These are phyloP conservation scores for Alloscopus bannaensis DNA, from an alignment of 2,888 invertebrate species.

Conservation along the genomic window DNA sequence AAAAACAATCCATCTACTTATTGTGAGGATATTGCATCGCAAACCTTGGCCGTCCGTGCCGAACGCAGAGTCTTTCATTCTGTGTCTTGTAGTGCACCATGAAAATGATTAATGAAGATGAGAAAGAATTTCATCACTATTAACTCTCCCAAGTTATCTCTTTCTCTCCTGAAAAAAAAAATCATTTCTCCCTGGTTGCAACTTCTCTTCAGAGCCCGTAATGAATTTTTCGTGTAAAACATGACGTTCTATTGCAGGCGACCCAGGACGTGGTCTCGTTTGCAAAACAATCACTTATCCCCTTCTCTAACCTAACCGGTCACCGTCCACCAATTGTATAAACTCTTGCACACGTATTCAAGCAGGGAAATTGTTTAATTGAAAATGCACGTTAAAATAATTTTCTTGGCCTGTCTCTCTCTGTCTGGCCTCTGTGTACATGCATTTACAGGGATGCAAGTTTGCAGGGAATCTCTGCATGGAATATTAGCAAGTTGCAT, in stretches of 20 bases:
- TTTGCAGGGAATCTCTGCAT: no score
- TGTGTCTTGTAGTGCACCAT: background rate
- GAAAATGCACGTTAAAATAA: background rate
- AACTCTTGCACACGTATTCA: no score
- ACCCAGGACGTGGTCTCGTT: background rate
- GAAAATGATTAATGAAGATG: slow-evolving; percentile 27
- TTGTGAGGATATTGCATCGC: no score
- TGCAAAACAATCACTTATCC: background rate
- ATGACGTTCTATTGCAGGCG: no score
- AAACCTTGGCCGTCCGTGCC: no score
- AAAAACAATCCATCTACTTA: no score
- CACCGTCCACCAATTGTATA: no score
- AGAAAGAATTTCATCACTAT: background rate
- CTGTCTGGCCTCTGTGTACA: no score
- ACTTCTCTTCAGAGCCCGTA: background rate
- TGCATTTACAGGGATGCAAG: no score
- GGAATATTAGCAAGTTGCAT: no score
- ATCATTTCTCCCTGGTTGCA: background rate
- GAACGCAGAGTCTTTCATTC: no score
- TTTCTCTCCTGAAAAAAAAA: background rate
- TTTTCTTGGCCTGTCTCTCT: no score
- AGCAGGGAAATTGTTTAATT: background rate
- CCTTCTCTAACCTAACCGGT: background rate
- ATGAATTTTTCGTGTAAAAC: slow-evolving; percentile 22
- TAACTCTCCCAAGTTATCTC: background rate